Percentiles rank a stretch among this genome's conserved stretches.
phyloP scores from a whole-genome alignment of 2,888 invertebrate genomes.

The Boloria euphrosyne region DNA sequence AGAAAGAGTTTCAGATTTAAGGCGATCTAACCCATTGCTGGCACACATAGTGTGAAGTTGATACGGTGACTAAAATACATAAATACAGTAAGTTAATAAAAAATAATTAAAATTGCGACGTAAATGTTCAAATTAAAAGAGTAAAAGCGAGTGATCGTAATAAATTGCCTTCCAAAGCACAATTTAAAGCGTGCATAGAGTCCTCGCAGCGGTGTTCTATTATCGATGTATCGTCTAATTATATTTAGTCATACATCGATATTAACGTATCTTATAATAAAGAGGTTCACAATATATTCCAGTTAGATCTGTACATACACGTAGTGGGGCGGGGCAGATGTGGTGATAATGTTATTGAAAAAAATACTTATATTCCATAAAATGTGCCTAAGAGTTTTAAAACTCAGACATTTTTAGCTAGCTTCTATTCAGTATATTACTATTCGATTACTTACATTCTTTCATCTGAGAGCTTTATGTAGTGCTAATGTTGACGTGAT shows the following conservation, averaged over 20 bases:
- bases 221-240: constrained; percentile 38
- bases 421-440: constrained; percentile 50
- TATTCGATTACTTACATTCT: constrained; percentile 38
- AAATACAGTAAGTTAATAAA: not conserved
- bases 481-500: constrained; percentile 46
- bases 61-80: not conserved
- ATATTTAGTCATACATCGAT: constrained; percentile 35
- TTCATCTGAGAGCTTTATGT: constrained; percentile 41
- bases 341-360: constrained; percentile 43
- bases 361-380: constrained; percentile 58
- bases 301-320: constrained; percentile 68
- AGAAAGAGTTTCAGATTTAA: not conserved
- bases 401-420: constrained; percentile 59
- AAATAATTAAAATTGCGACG: constrained; percentile 9
- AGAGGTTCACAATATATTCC: constrained; percentile 41
- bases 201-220: constrained; percentile 33
- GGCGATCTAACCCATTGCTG: not conserved
- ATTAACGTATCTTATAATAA: constrained; percentile 31
- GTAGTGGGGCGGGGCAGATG: constrained; percentile 66
- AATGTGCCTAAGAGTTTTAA: constrained; percentile 73
- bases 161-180: constrained; percentile 35
- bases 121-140: not conserved
- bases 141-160: constrained; percentile 19
- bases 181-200: constrained; percentile 20
- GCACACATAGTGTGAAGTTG: constrained; percentile 3